phyloP scores from a whole-genome alignment of 30 jellyfish, hydroid and myxozoan species.

The Mastigias papua region DNA sequence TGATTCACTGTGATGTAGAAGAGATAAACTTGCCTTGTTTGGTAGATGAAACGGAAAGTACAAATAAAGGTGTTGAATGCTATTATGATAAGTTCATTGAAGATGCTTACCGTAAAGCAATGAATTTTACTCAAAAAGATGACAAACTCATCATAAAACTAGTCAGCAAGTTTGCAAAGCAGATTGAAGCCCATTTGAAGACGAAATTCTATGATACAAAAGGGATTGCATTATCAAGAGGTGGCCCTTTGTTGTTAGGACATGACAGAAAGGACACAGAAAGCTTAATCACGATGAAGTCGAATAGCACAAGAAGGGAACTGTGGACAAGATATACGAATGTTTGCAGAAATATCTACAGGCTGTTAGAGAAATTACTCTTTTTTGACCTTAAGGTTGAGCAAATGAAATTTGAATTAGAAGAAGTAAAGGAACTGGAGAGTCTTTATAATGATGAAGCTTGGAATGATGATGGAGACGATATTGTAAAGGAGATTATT shows the following conservation, averaged over 20 bases:
- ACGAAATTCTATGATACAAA: not conserved
- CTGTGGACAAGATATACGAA: slow-evolving; percentile 16
- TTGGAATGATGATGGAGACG: slow-evolving; percentile 26
- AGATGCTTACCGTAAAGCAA: not conserved
- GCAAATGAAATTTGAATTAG: slow-evolving; percentile 8
- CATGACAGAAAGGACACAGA: not conserved
- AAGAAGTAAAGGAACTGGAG: slow-evolving; percentile 4
- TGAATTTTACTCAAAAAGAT: not conserved
- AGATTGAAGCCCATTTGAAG: not conserved
- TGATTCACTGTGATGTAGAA: no score
- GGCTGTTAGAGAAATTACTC: slow-evolving; percentile 28
- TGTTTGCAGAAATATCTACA: slow-evolving; percentile 17
- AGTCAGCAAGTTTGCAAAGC: not conserved
- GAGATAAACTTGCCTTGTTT: no score
- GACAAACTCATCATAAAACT: not conserved
- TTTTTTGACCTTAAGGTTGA: slow-evolving; percentile 23
- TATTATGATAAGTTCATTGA: not conserved
- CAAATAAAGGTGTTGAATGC: not conserved
- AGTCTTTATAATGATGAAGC: slow-evolving; percentile 7
- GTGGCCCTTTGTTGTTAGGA: not conserved
- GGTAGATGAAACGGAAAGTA: not conserved
- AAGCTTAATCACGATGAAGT: not conserved
- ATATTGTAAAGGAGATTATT: slow-evolving; percentile 13
- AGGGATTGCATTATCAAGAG: not conserved
- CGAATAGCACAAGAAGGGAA: slow-evolving; percentile 1